Percentiles rank a stretch among this genome's conserved stretches.
Conservation (phyloP, 2,888 invertebrate genomes). For the Ormia ochracea region DNA sequence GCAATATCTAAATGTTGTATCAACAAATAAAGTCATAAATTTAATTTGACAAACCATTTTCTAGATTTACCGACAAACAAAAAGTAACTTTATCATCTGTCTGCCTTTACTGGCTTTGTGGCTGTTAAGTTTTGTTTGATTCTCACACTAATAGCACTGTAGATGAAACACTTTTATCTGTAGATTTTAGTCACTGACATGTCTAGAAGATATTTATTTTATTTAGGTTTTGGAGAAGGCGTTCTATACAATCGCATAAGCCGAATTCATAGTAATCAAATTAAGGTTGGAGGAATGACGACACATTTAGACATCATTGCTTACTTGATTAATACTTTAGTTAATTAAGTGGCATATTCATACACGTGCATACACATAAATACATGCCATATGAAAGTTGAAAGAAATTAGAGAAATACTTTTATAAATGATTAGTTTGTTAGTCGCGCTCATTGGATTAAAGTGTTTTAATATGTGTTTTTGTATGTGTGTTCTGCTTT, state of each 20-base stretch:
- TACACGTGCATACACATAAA: too few relatives aligned
- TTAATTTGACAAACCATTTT: conserved; percentile 60
- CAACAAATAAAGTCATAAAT: conserved; percentile 63
- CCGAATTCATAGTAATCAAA: background rate
- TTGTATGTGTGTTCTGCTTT: too few relatives aligned
- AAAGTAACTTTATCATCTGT: conserved; percentile 34
- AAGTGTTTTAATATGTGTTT: background rate
- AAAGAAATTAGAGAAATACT: background rate
- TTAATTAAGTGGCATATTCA: conserved; percentile 31
- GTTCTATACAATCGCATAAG: background rate
- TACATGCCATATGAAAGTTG: too few relatives aligned
- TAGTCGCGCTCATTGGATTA: background rate
- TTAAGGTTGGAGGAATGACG: background rate
- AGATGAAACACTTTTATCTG: conserved; percentile 58
- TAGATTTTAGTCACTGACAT: conserved; percentile 59
- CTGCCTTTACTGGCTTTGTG: conserved; percentile 27
- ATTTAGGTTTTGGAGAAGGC: conserved; percentile 27
- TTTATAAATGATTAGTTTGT: conserved; percentile 19
- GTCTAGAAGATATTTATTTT: conserved; percentile 59
- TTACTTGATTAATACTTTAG: conserved; percentile 28
- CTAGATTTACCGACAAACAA: conserved; percentile 36
- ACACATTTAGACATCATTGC: background rate
- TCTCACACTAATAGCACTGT: too few relatives aligned
- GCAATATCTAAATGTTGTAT: conserved; percentile 60
- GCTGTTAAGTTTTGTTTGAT: conserved; percentile 23